phyloP scores from a whole-genome alignment of 2,113 vertebrate genomes.

The Chloroceryle aenea region DNA sequence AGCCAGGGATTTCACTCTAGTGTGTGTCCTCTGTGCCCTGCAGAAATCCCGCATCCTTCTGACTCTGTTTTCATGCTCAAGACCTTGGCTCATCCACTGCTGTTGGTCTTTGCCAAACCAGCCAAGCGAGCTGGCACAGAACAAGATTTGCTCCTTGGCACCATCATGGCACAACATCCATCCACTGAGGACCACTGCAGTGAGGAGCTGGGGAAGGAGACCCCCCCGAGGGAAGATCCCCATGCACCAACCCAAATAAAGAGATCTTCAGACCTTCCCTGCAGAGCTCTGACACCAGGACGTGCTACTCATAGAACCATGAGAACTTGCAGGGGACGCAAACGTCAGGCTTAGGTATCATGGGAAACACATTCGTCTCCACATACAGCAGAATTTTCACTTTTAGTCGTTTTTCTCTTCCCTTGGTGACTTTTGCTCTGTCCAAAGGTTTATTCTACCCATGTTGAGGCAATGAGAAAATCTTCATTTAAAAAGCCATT shows the following conservation, averaged over 20 bases:
- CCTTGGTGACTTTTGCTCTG: not conserved
- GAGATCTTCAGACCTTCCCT: not conserved
- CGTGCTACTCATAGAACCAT: not conserved
- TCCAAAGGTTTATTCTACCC: not conserved
- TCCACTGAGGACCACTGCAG: not conserved
- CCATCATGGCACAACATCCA: not conserved
- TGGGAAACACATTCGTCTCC: not conserved
- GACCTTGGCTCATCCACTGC: not conserved
- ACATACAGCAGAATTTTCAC: not conserved
- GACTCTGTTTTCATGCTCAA: not conserved
- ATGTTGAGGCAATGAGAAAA: not conserved
- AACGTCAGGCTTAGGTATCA: not conserved
- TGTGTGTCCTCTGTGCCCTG: rapidly evolving
- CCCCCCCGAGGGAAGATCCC: not conserved
- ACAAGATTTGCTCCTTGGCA: not conserved
- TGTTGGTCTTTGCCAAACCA: not conserved
- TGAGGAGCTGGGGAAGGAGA: not conserved
- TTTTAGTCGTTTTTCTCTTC: not conserved
- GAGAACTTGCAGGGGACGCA: not conserved
- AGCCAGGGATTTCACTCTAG: not conserved
- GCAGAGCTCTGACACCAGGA: not conserved
- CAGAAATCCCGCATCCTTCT: not conserved
- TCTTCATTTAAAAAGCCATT: not conserved
- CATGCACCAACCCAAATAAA: not conserved
- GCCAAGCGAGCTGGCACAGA: not conserved